phyloP scores from a whole-genome alignment of 1,140 invertebrate species.

The Cotesia glomerata region DNA sequence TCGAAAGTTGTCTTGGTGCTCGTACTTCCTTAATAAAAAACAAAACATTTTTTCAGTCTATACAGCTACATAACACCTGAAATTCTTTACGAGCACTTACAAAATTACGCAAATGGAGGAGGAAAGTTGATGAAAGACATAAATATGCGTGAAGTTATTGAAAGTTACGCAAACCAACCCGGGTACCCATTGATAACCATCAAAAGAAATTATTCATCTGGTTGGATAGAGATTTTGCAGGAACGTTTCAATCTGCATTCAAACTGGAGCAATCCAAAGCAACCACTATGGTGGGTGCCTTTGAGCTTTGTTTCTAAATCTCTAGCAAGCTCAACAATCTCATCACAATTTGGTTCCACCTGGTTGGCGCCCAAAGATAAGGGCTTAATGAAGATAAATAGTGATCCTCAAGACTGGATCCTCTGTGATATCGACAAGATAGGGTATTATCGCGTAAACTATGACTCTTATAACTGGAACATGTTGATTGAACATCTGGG shows the following conservation, averaged over 20 bases:
- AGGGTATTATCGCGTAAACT: slow-evolving; percentile 67
- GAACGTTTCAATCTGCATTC: slow-evolving; percentile 35
- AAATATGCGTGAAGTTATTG: slow-evolving; percentile 60
- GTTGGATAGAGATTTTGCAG: slow-evolving; percentile 24
- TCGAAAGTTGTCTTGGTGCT: too few species aligned
- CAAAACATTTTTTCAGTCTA: slow-evolving; percentile 12
- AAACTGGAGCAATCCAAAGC: neutral
- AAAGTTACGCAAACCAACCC: slow-evolving; percentile 74
- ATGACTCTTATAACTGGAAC: slow-evolving; percentile 64
- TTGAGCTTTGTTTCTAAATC: slow-evolving; percentile 45
- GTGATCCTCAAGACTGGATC: slow-evolving; percentile 53
- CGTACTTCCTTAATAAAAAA: too few species aligned
- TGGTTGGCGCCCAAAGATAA: slow-evolving; percentile 57
- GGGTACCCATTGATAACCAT: slow-evolving; percentile 70
- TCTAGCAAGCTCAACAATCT: slow-evolving; percentile 48
- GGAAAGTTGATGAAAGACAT: slow-evolving; percentile 21
- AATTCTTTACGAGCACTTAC: slow-evolving; percentile 71
- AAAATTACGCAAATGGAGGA: slow-evolving; percentile 53
- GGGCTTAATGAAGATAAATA: slow-evolving; percentile 1
- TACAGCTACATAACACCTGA: slow-evolving; percentile 65
- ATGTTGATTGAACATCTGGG: slow-evolving; percentile 54
- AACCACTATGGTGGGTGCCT: slow-evolving; percentile 57
- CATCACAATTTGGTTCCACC: slow-evolving; percentile 36
- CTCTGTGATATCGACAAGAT: slow-evolving; percentile 59
- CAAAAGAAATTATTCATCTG: slow-evolving; percentile 32